These are phyloP conservation scores for Minunthozetes semirufus DNA, from an alignment of 2,888 invertebrate genomes.

Conservation along the genomic window DNA sequence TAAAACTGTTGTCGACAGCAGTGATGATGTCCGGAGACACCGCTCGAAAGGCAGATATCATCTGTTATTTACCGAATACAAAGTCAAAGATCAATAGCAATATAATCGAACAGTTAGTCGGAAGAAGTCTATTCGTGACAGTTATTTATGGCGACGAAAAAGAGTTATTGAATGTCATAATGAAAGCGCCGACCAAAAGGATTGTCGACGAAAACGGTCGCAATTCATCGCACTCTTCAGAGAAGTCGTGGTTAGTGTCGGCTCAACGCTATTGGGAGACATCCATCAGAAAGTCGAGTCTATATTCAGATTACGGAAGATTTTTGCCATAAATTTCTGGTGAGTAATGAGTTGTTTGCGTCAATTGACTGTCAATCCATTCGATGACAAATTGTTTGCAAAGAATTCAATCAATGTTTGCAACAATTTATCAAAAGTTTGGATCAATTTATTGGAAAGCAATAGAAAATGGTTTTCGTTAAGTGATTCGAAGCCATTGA, in stretches of 20 bases:
- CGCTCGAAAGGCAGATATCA: slow-evolving; percentile 34
- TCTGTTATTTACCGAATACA: slow-evolving; percentile 28
- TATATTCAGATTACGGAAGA: slow-evolving; percentile 38
- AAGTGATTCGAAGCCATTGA: slow-evolving; percentile 22
- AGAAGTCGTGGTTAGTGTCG: slow-evolving; percentile 36
- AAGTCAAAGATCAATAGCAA: neutral
- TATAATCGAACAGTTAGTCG: slow-evolving; percentile 29
- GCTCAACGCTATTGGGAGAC: slow-evolving; percentile 39
- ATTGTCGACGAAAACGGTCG: slow-evolving; percentile 7
- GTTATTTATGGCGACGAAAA: slow-evolving; percentile 35
- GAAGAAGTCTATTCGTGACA: slow-evolving; percentile 22
- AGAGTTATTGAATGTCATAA: slow-evolving; percentile 17
- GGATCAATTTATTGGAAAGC: neutral
- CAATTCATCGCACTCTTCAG: slow-evolving; percentile 24
- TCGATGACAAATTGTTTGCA: neutral
- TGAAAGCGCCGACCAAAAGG: slow-evolving; percentile 32
- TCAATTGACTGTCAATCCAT: no score
- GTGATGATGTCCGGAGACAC: slow-evolving; percentile 39
- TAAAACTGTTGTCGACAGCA: slow-evolving; percentile 39
- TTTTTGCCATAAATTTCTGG: slow-evolving; percentile 36
- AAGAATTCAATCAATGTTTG: neutral
- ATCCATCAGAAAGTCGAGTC: slow-evolving; percentile 35
- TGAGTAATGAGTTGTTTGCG: neutral
- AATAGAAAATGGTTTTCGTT: slow-evolving; percentile 29
- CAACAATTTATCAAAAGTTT: neutral